A percentile compares a stretch with the other conserved stretches of the same genome.
Conservation (phyloP, 2,113 vertebrate genomes). For the Zootoca vivipara region DNA sequence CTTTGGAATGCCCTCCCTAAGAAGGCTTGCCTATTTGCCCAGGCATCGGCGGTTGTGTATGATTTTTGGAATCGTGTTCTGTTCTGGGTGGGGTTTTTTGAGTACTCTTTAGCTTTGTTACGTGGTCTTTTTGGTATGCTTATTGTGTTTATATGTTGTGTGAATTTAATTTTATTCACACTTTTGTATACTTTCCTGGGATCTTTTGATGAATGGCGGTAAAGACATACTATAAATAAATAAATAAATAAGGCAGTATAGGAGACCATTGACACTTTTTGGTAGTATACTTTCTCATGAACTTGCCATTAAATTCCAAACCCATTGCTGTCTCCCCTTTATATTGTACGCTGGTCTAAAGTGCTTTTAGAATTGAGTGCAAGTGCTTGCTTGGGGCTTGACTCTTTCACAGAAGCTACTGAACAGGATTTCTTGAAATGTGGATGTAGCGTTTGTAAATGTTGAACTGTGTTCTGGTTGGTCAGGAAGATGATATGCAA, state of each 20-base stretch:
- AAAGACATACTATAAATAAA: too few species aligned
- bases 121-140: too few species aligned
- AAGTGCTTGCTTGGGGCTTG: background rate
- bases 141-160: too few species aligned
- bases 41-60: background rate
- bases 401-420: background rate
- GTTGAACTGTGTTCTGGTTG: background rate
- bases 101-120: too few species aligned
- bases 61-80: background rate
- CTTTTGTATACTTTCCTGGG: too few species aligned
- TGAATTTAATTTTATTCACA: too few species aligned
- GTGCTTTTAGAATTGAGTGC: background rate
- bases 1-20: too few species aligned
- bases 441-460: conserved; percentile 26
- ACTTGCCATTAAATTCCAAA: background rate
- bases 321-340: background rate
- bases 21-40: background rate
- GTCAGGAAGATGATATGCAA: too few species aligned
- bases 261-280: background rate
- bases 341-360: background rate
- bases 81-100: background rate
- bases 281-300: background rate
- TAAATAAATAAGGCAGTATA: too few species aligned
- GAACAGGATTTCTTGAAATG: background rate
- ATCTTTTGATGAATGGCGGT: too few species aligned